A percentile compares a stretch with the other conserved stretches of the same genome.
These are phyloP conservation scores for Semaprochilodus insignis DNA, from an alignment of 2,797 vertebrate species.

Conservation along the genomic window DNA sequence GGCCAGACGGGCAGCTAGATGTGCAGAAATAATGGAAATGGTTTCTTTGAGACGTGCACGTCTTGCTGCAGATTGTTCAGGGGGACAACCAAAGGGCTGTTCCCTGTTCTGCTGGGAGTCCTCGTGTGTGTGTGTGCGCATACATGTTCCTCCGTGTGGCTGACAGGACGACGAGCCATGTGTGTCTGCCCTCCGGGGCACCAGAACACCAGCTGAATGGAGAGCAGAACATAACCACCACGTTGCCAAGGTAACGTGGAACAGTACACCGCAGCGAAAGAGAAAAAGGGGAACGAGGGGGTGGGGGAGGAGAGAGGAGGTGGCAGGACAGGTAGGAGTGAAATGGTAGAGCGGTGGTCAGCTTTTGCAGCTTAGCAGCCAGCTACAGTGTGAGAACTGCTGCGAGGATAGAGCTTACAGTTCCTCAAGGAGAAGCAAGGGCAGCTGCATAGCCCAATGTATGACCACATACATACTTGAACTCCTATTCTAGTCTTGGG, in stretches of 20 bases:
- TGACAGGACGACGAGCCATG: conserved; percentile 61
- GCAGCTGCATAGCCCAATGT: background rate
- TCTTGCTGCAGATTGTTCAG: background rate
- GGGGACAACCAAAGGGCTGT: background rate
- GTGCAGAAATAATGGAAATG: background rate
- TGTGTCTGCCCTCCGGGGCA: conserved; percentile 68
- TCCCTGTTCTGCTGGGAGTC: background rate
- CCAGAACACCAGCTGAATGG: conserved; percentile 70
- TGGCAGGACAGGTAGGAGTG: conserved; percentile 60
- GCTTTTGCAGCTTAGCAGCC: background rate
- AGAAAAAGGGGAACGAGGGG: conserved; percentile 50
- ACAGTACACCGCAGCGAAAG: conserved; percentile 66
- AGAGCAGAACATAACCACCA: conserved; percentile 72
- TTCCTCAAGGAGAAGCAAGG: conserved; percentile 29
- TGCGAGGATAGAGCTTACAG: background rate
- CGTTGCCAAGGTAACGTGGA: conserved; percentile 75
- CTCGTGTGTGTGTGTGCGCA: background rate
- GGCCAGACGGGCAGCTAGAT: too few relatives aligned
- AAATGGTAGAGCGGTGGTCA: conserved; percentile 39
- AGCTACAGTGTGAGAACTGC: background rate
- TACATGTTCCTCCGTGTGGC: conserved; percentile 28
- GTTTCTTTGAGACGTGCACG: background rate
- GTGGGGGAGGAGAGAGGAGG: conserved; percentile 57
- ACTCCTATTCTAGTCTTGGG: too few relatives aligned
- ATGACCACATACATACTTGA: background rate